Evolutionary conservation across 2,113 vertebrate species (phyloP).

Genomic region (Gnathochromis pfefferi): DNA sequence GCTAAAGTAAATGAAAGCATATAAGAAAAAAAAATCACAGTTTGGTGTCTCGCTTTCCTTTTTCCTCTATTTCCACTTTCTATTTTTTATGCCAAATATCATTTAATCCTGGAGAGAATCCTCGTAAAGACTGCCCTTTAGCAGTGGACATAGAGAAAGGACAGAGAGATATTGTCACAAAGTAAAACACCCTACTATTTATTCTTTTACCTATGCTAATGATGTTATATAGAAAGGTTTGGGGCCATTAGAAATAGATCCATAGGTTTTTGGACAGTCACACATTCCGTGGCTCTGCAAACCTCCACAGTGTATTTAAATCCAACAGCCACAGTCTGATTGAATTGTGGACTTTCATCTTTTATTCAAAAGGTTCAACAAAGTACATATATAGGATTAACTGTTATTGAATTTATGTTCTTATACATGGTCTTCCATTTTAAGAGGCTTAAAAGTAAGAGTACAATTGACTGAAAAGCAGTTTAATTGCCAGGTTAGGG

Average conservation of each 20-base stretch:
- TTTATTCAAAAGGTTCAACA: neutral
- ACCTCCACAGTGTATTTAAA: neutral
- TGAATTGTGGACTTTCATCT: neutral
- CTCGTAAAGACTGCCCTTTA: neutral
- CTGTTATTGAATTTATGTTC: neutral
- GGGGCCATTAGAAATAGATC: neutral
- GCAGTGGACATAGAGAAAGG: neutral
- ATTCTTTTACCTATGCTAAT: neutral
- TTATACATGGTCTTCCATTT: neutral
- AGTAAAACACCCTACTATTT: neutral
- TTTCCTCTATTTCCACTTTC: neutral
- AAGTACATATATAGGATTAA: neutral
- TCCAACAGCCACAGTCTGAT: neutral
- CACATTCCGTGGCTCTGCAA: fast-evolving
- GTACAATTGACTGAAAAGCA: neutral
- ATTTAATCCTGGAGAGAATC: neutral
- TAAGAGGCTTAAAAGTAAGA: neutral
- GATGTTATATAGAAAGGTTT: neutral
- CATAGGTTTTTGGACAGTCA: neutral
- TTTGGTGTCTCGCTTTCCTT: neutral
- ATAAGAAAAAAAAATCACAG: neutral
- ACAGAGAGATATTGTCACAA: neutral
- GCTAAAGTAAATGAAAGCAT: neutral
- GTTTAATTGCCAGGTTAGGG: neutral
- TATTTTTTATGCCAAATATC: neutral